Evolutionary conservation across 37 sponge, comb jelly and placozoan genomes (phyloP).

Genomic region (Beroe forskalii): DNA sequence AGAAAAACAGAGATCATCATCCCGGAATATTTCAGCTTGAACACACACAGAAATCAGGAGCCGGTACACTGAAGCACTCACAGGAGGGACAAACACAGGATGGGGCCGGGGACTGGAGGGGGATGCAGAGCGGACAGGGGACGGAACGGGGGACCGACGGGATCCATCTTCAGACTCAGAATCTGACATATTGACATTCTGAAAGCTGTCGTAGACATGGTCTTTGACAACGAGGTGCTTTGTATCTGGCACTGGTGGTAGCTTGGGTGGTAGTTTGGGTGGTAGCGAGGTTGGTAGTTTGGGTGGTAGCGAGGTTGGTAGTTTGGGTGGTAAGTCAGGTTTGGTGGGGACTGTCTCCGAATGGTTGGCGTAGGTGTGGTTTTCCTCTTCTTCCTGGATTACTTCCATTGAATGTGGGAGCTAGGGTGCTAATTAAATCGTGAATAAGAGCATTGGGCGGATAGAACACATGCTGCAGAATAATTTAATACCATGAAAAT

Average conservation of each 20-base stretch:
- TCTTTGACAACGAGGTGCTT: not conserved
- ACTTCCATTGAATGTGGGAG: not conserved
- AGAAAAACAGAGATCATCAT: no score
- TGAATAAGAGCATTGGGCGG: no score
- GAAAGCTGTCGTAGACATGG: not conserved
- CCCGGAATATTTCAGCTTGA: no score
- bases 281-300: not conserved
- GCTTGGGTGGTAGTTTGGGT: not conserved
- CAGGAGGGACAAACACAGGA: slow-evolving; percentile 42
- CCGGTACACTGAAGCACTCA: no score
- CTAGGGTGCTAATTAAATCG: no score
- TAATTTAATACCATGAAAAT: no score
- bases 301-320: not conserved
- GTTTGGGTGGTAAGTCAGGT: not conserved
- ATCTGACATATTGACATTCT: not conserved
- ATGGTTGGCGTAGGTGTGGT: slow-evolving; percentile 33
- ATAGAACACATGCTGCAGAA: no score
- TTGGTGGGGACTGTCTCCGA: not conserved
- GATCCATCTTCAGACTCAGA: no score
- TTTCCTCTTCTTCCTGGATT: not conserved
- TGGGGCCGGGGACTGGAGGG: not conserved
- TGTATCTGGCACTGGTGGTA: no score
- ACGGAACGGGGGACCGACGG: not conserved
- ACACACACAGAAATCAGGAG: no score
- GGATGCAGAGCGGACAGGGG: not conserved